Evolutionary conservation across 2,888 invertebrate species (phyloP).

Genomic region (Teinopalpus imperialis): DNA sequence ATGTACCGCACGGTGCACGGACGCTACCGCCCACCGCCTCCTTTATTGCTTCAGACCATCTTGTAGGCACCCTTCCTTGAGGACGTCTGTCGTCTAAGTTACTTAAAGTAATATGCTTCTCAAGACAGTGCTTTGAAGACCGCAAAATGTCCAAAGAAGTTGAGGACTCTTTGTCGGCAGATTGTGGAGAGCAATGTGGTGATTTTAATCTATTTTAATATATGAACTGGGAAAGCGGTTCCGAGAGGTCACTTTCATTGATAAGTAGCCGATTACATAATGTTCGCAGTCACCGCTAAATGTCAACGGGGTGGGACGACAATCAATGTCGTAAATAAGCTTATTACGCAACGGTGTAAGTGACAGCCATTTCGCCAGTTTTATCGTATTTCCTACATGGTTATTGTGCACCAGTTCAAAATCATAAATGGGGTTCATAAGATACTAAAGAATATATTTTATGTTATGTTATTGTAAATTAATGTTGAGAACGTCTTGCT

Average conservation of each 20-base stretch:
- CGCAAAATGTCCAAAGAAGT: too few relatives aligned
- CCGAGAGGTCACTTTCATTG: slow-evolving; percentile 28
- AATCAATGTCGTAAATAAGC: slow-evolving; percentile 19
- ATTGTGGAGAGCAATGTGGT: too few relatives aligned
- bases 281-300: slow-evolving; percentile 12
- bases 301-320: slow-evolving; percentile 23
- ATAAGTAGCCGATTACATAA: slow-evolving; percentile 22
- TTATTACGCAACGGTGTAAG: slow-evolving; percentile 25
- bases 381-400: slow-evolving; percentile 3
- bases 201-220: slow-evolving; percentile 28
- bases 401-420: slow-evolving; percentile 7
- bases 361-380: slow-evolving; percentile 10
- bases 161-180: too few relatives aligned
- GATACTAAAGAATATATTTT: not conserved
- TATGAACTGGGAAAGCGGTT: slow-evolving; percentile 34
- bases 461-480: slow-evolving; percentile 22
- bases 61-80: too few relatives aligned
- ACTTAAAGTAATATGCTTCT: too few relatives aligned
- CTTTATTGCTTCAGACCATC: too few relatives aligned
- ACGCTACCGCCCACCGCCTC: too few relatives aligned
- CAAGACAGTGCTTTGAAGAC: too few relatives aligned
- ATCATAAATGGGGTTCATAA: not conserved
- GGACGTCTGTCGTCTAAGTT: too few relatives aligned
- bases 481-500: too few relatives aligned
- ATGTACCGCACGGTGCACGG: too few relatives aligned